Percentiles rank a stretch among this genome's conserved stretches.
phyloP scores from a whole-genome alignment of 2,797 vertebrate species.

The Gymnothorax javanicus region DNA sequence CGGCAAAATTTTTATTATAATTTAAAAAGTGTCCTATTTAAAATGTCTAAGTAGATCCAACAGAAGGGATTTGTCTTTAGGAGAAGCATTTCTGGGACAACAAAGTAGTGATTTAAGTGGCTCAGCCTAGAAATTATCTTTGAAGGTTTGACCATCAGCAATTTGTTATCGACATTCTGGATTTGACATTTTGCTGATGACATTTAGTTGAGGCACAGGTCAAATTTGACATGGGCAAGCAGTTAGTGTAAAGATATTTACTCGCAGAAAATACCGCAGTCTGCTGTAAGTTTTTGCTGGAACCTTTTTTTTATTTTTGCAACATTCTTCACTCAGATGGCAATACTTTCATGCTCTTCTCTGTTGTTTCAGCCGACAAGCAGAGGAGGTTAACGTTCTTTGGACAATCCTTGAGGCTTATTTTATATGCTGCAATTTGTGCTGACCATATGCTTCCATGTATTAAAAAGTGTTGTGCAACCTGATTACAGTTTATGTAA shows the following conservation, averaged over 20 bases:
- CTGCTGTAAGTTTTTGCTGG: neutral
- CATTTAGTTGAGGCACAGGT: neutral
- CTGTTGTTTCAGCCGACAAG: neutral
- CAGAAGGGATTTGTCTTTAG: neutral
- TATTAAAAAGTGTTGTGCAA: neutral
- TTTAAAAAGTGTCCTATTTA: neutral
- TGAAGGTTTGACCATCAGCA: neutral
- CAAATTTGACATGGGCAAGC: neutral
- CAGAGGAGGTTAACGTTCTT: neutral
- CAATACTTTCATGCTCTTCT: neutral
- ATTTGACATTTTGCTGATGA: slow-evolving; percentile 2
- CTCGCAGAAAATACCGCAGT: neutral
- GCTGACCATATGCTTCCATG: neutral
- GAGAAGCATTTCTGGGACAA: neutral
- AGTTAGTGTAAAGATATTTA: neutral
- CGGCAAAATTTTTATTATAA: neutral
- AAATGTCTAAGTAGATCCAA: neutral
- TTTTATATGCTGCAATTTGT: neutral
- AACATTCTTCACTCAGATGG: neutral
- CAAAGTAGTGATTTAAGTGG: neutral
- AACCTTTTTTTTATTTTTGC: neutral
- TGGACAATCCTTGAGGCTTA: neutral
- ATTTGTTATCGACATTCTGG: neutral
- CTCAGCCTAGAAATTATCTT: neutral
- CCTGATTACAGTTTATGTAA: no score